A percentile compares a stretch with the other conserved stretches of the same genome.
Evolutionary conservation across 2,113 vertebrate genomes (phyloP).

Genomic region (Centropus bengalensis): DNA sequence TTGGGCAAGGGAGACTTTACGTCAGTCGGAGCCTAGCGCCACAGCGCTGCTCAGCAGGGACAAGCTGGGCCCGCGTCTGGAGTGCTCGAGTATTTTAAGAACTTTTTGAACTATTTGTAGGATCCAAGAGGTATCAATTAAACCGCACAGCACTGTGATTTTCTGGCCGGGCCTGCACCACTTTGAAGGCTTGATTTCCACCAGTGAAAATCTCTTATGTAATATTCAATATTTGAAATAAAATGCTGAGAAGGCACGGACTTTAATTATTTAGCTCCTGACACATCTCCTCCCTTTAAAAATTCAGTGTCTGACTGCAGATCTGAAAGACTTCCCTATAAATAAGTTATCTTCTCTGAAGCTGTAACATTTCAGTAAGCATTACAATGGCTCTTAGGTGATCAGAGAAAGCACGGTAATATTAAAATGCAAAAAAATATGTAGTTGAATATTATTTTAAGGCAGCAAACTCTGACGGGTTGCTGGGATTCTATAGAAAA

Average conservation of each 20-base stretch:
- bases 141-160: constrained; percentile 11
- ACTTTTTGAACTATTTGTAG: not conserved
- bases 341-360: constrained; percentile 71
- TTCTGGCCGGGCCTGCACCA: not conserved
- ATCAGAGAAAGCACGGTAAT: not conserved
- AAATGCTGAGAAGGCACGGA: constrained; percentile 66
- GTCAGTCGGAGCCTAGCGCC: not conserved
- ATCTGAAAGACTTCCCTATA: constrained; percentile 65
- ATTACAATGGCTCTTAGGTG: not conserved
- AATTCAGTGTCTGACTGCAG: constrained; percentile 68
- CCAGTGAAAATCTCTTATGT: constrained; percentile 49
- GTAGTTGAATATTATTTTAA: not conserved
- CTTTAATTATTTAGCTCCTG: constrained; percentile 75
- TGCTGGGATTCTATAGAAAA: not conserved
- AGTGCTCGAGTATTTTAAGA: not conserved
- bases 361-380: constrained; percentile 46
- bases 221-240: constrained; percentile 73
- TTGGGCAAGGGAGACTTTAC: not conserved
- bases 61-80: not conserved
- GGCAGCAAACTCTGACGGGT: not conserved
- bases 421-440: not conserved
- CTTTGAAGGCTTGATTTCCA: constrained; percentile 46
- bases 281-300: constrained; percentile 70
- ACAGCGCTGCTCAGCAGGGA: not conserved
- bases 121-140: not conserved